Base-by-base conservation (phyloP, 2,888 invertebrate genomes). In the Ochropleura plecta region DNA sequence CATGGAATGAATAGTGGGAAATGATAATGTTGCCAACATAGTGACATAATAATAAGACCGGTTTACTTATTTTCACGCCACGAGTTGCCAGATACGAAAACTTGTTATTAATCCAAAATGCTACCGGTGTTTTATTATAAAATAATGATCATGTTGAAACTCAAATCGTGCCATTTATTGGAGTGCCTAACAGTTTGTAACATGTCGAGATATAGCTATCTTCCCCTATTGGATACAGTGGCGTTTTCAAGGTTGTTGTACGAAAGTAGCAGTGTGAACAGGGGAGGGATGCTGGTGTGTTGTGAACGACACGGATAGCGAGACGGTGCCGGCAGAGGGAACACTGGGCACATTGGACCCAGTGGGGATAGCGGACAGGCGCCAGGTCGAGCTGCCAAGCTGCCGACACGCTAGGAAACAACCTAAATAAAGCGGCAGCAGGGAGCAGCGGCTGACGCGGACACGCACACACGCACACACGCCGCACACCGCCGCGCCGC, bases 381-480 rank as follows among this genome's bases (percentile, higher is more conserved):
- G 89, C 87, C 86, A 86, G 90, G 84, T 78, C 77, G 79, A 87
- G 86, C 82, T 81, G 77, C 66, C 57, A 70, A 78, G 81, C 82
- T 84, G 89, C 89, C 90, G 92, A 91, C 89, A 92, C 91, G 92
- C 92, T 94, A 94, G 89, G 94, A 93, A 92, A 94, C 94, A 94
- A 94, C 94, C 95, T 95, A 95, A 95, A 95, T 95, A 96, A 95
- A 96, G 93, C 95, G 92, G 92, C 92, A 93, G 91, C 94, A 92
- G 94, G 94, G 95, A 95, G 93, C 90, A 94, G 94, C 94, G 95
- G 93, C 94, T 93, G 92, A 91, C 92, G 91, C 90, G 91, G 90
- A 90, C 92, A 88, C 90, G 91, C 93, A 92, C 92, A 89, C 90
- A 83, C 87, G 83, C 81, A 83, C 87, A 83, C 79, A 77, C 74